phyloP scores from a whole-genome alignment of 2,113 vertebrate genomes.

The Petroica traversi region DNA sequence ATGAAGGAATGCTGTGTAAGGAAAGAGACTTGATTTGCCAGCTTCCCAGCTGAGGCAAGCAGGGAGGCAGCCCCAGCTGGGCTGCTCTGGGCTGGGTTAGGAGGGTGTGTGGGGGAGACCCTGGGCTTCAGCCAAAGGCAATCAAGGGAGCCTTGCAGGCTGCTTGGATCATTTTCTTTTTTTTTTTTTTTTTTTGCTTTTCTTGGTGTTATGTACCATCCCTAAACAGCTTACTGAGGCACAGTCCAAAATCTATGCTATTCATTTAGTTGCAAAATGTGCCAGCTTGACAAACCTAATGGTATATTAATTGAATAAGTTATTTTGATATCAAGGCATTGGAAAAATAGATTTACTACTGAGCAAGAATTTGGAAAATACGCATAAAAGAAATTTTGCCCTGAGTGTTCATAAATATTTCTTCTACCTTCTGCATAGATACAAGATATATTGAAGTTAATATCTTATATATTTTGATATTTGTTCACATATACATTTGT shows the following conservation, averaged over 20 bases:
- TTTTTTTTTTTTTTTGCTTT: background rate
- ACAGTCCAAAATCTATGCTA: background rate
- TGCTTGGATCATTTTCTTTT: background rate
- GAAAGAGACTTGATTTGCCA: accelerated
- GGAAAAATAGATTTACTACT: background rate
- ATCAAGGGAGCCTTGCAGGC: background rate
- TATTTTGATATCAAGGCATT: background rate
- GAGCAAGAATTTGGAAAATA: background rate
- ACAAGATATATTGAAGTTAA: background rate
- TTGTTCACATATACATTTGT: background rate
- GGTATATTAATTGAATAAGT: background rate
- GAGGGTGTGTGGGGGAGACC: background rate
- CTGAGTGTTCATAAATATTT: background rate
- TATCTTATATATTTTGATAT: background rate
- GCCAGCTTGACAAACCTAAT: background rate
- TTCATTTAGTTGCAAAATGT: background rate
- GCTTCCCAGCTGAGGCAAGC: background rate
- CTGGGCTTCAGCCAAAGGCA: background rate
- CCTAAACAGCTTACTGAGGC: background rate
- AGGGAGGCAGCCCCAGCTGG: background rate
- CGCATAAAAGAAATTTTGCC: background rate
- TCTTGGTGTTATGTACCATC: background rate
- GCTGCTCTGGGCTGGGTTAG: background rate
- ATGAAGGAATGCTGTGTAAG: background rate
- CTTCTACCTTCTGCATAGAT: background rate